Conservation (phyloP, 2,888 invertebrate species). For the Creontiades dilutus region DNA sequence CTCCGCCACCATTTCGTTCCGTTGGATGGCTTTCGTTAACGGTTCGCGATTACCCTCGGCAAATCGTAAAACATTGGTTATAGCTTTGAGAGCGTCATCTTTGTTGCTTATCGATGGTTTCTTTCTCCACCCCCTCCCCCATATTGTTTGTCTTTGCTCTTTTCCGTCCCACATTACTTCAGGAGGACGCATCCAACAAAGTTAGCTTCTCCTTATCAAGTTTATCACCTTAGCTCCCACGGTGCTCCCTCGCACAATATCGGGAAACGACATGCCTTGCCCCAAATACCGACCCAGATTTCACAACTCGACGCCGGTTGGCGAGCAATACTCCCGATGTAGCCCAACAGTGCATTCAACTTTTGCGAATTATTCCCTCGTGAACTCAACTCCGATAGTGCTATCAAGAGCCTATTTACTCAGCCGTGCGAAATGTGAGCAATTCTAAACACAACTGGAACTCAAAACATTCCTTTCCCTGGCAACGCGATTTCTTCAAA, state of each 20-base stretch:
- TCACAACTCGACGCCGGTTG: slow-evolving; percentile 39
- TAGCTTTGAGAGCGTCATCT: no score
- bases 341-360: slow-evolving; percentile 52
- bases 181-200: neutral
- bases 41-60: neutral
- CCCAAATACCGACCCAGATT: slow-evolving; percentile 62
- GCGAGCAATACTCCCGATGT: neutral
- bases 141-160: neutral
- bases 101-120: neutral
- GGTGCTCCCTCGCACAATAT: slow-evolving; percentile 38
- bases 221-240: neutral
- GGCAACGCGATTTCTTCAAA: no score
- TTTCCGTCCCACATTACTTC: neutral
- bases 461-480: neutral
- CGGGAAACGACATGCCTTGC: slow-evolving; percentile 39
- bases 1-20: neutral
- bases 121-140: neutral
- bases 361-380: slow-evolving; percentile 35
- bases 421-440: slow-evolving; percentile 22
- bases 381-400: neutral
- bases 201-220: slow-evolving; percentile 34
- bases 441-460: slow-evolving; percentile 15
- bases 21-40: neutral
- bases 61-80: neutral
- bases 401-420: slow-evolving; percentile 45